Conservation (phyloP, 2,888 invertebrate species). For the Mylabris sibirica region DNA sequence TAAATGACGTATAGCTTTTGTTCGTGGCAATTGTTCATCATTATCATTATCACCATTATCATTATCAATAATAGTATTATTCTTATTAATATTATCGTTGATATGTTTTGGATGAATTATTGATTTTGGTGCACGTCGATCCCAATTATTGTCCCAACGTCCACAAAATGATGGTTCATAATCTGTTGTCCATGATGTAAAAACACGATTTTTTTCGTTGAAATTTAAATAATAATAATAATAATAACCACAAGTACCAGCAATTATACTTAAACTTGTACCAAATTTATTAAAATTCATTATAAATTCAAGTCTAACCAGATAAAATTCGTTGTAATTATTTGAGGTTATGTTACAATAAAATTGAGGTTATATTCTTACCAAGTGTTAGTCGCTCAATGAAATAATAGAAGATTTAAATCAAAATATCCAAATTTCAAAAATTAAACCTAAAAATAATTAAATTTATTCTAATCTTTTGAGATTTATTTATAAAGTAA, state of each 20-base stretch:
- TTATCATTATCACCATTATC: constrained; percentile 68
- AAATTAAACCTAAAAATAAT: too few species aligned
- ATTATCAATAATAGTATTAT: constrained; percentile 65
- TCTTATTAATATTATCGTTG: constrained; percentile 60
- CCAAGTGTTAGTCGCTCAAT: too few species aligned
- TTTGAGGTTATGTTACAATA: too few species aligned
- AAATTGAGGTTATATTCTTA: too few species aligned
- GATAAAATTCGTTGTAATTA: too few species aligned
- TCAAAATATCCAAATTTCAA: too few species aligned
- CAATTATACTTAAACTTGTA: not conserved
- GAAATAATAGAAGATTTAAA: too few species aligned
- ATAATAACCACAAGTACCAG: constrained; percentile 1
- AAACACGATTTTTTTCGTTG: constrained; percentile 56
- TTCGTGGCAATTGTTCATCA: constrained; percentile 68
- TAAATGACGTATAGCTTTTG: constrained; percentile 78
- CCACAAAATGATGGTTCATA: constrained; percentile 67
- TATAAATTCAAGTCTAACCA: not conserved
- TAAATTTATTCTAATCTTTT: too few species aligned
- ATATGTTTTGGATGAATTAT: constrained; percentile 69
- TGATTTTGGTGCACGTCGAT: constrained; percentile 79
- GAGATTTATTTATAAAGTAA: too few species aligned
- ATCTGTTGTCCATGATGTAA: constrained; percentile 76
- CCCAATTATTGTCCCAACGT: constrained; percentile 91
- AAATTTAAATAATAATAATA: not conserved
- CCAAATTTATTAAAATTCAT: not conserved